Base-by-base conservation (phyloP, 23 tunicate species). In the Ciona savignyi region DNA sequence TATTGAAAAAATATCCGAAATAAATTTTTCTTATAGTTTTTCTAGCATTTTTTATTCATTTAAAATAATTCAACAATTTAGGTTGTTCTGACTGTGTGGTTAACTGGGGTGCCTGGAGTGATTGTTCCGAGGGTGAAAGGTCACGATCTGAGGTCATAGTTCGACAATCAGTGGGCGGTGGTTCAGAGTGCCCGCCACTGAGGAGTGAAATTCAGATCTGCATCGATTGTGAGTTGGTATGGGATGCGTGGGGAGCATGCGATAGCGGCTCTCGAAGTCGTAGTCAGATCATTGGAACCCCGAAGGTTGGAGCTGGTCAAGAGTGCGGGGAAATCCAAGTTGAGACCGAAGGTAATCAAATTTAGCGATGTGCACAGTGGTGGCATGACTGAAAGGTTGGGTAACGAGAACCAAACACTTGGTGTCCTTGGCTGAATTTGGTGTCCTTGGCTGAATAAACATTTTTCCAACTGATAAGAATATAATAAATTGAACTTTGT, bases 91-190 rank as follows among this genome's bases (percentile, higher is more conserved):
- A 90, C 62, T 90, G 97, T 56, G 70, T 61, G 31, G 62, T 84
- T 23, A 74, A 62, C 0, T 90, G 97, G 97, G 82, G 69, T 22
- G 84, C 79, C 56, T 90, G 90, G 90, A 78, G 82, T 25, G 66
- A 65, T 30, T 90, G 97, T 48, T 30, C 60, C 9, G 78, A 78
- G 33, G 85, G 85, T 11, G 65, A 28, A 30, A 67, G 89, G 32
- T 61, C 35, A 2, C 71, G 86, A 65, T 30, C 72, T 27, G 67
- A 78, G 71, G 30, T 48, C 35, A 65, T 90, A 2, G 70, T 56
- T 33, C 34, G 35, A 2, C 73, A 68, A 9, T n/a, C 79, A 0
- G 60, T 30, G 1, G 97, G 90, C 22, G 90, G 74, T 24, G 97
- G 97, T 34, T 24, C 4, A 9, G 66, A 71, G 2, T 89, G 96